Conservation (phyloP, 2,888 invertebrate species). For the Amphipoea lucens region DNA sequence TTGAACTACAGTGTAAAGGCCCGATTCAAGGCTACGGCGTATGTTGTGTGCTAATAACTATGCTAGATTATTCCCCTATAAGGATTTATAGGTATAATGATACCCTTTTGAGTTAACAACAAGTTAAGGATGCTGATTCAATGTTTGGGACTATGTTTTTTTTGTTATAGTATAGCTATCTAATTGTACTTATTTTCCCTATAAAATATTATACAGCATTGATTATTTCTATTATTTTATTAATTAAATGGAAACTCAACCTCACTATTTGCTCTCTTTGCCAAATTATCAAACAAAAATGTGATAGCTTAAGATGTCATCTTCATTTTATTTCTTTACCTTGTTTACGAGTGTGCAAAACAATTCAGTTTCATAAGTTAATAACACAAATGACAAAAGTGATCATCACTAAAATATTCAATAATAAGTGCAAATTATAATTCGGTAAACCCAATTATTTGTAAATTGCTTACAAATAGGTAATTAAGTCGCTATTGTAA, state of each 20-base stretch:
- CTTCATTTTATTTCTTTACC: neutral
- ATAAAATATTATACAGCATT: neutral
- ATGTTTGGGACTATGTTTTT: neutral
- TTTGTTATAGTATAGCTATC: neutral
- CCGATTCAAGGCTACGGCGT: slow-evolving; percentile 72
- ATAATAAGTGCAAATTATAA: neutral
- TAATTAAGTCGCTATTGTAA: slow-evolving; percentile 17
- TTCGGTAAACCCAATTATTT: slow-evolving; percentile 15
- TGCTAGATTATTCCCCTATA: slow-evolving; percentile 54
- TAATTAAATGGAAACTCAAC: neutral
- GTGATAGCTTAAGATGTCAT: neutral
- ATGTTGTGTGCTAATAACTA: slow-evolving; percentile 55
- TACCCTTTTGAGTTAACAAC: slow-evolving; percentile 25
- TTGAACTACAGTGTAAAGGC: slow-evolving; percentile 73
- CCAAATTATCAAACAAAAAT: neutral
- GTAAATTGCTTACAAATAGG: slow-evolving; percentile 16
- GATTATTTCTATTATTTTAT: neutral
- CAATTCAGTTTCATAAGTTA: neutral
- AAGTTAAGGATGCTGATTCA: neutral
- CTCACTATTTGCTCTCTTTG: too few relatives aligned
- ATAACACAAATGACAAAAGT: neutral
- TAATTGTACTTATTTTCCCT: neutral
- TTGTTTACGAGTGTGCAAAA: neutral
- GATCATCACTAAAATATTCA: neutral
- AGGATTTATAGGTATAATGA: slow-evolving; percentile 27